Base-by-base conservation (phyloP, 2,888 invertebrate species). In the Penaeus monodon region DNA sequence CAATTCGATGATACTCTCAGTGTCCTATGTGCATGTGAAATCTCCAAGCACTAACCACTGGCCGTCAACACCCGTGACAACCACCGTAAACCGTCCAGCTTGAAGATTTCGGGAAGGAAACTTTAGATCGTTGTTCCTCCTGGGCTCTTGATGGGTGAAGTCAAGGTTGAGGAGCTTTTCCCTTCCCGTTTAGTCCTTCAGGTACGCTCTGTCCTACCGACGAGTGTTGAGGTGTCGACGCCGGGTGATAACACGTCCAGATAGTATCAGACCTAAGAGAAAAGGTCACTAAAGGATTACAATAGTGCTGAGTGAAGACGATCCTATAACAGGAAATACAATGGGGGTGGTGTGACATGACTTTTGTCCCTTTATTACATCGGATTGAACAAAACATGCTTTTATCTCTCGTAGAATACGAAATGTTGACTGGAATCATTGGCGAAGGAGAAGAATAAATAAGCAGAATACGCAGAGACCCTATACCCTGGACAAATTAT, bases 61-160 rank as follows among this genome's bases (percentile, higher is more conserved):
- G 1, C 79, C 73, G 49, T 87, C 86, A 57, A 57, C 65, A 24
- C 86, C 86, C 10, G 14, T n/a, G 22, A 87, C 73, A 12, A 78
- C 82, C 24, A 87, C 82, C 27, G 27, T 83, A 66, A 87, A 87
- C 44, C 63, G 29, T n/a, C 24, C 79, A 10, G 57, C 20, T 7
- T 70, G 82, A 20, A 87, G 79, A 1, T 63, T 24, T 17, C 57
- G 20, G 73, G 74, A 38, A 29, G 83, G 29, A 27, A 87, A 76
- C 63, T 44, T 38, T n/a, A 87, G 70, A 73, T 87, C 24, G 86
- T n/a, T 87, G 74, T 87, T 87, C 22, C 86, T 80, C 22, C 83
- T 73, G 14, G 86, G 86, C 83, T 66, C 24, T 63, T 44, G 10
- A 33, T 74, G 68, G 83, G 86, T n/a, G 29, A 87, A n/a, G 8